Conservation (phyloP, 2,113 vertebrate species). For the Burhinus bistriatus region DNA sequence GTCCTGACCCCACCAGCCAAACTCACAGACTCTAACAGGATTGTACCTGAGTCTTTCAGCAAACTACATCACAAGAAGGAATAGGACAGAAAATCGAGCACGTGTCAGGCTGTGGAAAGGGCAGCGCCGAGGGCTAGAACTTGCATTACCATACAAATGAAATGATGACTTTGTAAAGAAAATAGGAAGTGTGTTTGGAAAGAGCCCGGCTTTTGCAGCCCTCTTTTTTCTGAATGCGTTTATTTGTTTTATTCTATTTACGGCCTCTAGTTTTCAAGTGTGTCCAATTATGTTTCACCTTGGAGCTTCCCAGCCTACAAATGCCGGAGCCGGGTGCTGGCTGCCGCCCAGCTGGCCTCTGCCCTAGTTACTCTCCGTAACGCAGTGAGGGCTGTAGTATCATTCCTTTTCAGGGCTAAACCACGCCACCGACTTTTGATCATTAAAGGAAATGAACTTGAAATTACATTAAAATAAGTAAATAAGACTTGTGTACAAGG, state of each 20-base stretch:
- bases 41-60: not conserved
- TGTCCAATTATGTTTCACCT: constrained; percentile 28
- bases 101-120: not conserved
- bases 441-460: constrained; percentile 40
- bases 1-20: not conserved
- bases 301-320: not conserved
- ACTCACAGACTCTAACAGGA: not conserved
- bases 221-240: not conserved
- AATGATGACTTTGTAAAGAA: not conserved
- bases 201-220: not conserved
- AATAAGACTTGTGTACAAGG: not conserved
- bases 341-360: constrained; percentile 33
- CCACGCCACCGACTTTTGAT: not conserved
- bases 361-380: not conserved
- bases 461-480: not conserved
- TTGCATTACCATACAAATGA: not conserved
- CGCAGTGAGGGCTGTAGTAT: not conserved
- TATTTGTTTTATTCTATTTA: constrained; percentile 35
- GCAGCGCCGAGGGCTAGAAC: accelerated
- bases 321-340: not conserved
- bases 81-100: not conserved
- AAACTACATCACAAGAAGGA: not conserved
- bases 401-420: constrained; percentile 10
- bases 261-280: not conserved
- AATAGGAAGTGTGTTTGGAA: not conserved